Evolutionary conservation across 1,140 invertebrate species (phyloP).

Genomic region (Carcinoscorpius rotundicauda): DNA sequence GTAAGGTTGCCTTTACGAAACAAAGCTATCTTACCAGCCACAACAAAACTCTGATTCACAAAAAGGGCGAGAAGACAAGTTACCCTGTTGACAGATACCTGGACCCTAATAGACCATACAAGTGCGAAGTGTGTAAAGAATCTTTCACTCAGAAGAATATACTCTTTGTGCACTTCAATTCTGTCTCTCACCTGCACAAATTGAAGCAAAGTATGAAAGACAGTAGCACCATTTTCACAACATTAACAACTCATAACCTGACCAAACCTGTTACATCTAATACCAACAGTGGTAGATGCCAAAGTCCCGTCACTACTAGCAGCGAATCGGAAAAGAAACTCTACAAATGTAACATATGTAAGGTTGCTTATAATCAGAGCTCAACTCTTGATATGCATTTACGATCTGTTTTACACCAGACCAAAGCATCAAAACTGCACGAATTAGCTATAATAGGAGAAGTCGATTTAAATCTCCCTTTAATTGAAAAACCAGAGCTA

Average conservation of each 20-base stretch:
- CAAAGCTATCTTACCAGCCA: slow-evolving; percentile 83
- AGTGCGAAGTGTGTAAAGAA: slow-evolving; percentile 93
- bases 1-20: slow-evolving; percentile 82
- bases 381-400: slow-evolving; percentile 91
- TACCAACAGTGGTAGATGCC: slow-evolving; percentile 26
- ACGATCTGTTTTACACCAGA: slow-evolving; percentile 84
- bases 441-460: slow-evolving; percentile 78
- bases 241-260: too few relatives aligned
- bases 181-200: slow-evolving; percentile 90
- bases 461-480: slow-evolving; percentile 67
- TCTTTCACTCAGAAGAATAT: slow-evolving; percentile 95
- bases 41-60: slow-evolving; percentile 80
- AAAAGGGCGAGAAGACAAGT: slow-evolving; percentile 76
- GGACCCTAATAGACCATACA: slow-evolving; percentile 84
- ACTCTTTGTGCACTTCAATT: slow-evolving; percentile 87
- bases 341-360: slow-evolving; percentile 91
- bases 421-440: slow-evolving; percentile 72
- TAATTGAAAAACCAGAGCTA: slow-evolving; percentile 73
- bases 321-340: slow-evolving; percentile 56
- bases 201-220: slow-evolving; percentile 65
- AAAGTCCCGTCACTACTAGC: not conserved
- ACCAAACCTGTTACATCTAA: slow-evolving; percentile 23
- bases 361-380: slow-evolving; percentile 81
- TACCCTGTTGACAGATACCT: slow-evolving; percentile 92
- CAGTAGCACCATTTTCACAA: not conserved